Conservation (phyloP, 2,797 vertebrate species). For the Rhynchotus rufescens region DNA sequence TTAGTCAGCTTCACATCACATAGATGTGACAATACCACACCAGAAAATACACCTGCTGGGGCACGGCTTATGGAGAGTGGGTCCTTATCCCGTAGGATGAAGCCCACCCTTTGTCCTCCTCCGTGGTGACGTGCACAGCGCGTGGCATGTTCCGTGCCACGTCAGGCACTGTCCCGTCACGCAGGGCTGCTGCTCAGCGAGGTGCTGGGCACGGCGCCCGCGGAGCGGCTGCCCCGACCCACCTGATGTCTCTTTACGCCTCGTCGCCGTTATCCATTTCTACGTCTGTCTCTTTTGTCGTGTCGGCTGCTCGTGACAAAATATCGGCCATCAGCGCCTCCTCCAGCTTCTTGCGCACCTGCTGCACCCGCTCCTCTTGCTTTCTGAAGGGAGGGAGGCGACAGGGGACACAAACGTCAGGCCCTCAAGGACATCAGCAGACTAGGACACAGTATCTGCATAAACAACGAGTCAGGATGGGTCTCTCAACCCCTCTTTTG, state of each 20-base stretch:
- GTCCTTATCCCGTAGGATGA: neutral
- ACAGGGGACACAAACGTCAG: neutral
- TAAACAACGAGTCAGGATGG: too few relatives aligned
- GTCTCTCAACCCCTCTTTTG: neutral
- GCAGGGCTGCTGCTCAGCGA: neutral
- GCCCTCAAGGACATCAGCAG: too few relatives aligned
- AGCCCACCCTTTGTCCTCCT: accelerated
- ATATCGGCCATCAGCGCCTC: conserved; percentile 88
- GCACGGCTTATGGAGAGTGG: neutral
- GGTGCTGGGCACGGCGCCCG: neutral
- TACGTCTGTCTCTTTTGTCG: conserved; percentile 63
- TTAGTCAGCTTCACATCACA: neutral
- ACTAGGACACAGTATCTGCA: neutral
- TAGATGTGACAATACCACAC: too few relatives aligned
- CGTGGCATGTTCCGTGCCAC: too few relatives aligned
- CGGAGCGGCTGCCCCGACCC: accelerated
- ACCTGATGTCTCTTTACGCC: conserved; percentile 75
- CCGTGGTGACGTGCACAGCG: neutral
- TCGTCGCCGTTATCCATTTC: conserved; percentile 80
- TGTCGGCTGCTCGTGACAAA: conserved; percentile 83
- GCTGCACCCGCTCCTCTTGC: conserved; percentile 87
- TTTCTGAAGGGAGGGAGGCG: conserved; percentile 75
- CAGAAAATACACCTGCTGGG: neutral
- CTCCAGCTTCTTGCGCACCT: conserved; percentile 87
- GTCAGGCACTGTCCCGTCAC: neutral